Evolutionary conservation across 2,797 vertebrate genomes (phyloP).

Genomic region (Onychomys torridus): DNA sequence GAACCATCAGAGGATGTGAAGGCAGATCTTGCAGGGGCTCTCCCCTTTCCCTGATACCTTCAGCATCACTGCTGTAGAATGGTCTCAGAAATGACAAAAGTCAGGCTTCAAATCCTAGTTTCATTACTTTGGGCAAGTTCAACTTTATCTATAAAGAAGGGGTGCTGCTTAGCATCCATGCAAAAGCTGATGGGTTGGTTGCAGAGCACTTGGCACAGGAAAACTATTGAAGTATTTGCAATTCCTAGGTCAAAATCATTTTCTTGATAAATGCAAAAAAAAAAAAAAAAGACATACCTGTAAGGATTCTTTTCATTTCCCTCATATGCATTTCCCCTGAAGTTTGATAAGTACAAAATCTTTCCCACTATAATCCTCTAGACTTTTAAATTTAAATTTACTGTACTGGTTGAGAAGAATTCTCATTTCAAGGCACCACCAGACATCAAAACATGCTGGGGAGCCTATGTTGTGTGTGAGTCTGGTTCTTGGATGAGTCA

Average conservation of each 20-base stretch:
- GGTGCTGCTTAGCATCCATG: background rate
- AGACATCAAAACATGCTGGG: conserved; percentile 32
- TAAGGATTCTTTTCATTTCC: background rate
- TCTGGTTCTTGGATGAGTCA: conserved; percentile 39
- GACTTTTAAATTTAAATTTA: background rate
- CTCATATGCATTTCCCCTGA: background rate
- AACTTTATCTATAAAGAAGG: background rate
- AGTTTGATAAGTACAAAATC: background rate
- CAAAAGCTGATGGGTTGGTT: background rate
- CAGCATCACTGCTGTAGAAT: background rate
- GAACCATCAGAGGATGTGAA: background rate
- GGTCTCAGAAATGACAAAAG: background rate
- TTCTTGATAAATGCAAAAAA: background rate
- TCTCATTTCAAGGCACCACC: conserved; percentile 48
- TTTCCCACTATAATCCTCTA: conserved; percentile 35
- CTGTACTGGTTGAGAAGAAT: background rate
- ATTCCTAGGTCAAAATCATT: background rate
- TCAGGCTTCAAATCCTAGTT: background rate
- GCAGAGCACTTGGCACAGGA: background rate
- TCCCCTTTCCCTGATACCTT: background rate
- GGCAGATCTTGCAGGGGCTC: background rate
- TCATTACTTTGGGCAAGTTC: background rate
- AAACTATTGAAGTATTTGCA: background rate
- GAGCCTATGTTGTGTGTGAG: conserved; percentile 4
- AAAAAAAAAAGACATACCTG: background rate